These are phyloP conservation scores for Gryon sp. DNA, from an alignment of 1,140 invertebrate genomes.

Conservation along the genomic window DNA sequence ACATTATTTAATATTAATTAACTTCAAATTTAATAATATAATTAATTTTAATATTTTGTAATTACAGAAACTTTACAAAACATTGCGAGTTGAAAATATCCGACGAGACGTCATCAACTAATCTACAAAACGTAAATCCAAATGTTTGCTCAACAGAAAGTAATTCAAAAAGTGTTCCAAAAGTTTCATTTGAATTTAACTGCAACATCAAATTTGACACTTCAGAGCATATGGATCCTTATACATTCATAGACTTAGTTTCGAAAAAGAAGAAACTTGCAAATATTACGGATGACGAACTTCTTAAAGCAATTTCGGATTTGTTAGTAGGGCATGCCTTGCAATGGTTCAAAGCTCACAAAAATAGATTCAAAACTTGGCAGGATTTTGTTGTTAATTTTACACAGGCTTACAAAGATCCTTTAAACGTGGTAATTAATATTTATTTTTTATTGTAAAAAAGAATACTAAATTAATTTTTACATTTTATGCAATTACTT, in stretches of 20 bases:
- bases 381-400: constrained; percentile 22
- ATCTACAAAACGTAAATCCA: no score
- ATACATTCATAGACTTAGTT: constrained; percentile 7
- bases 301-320: not conserved
- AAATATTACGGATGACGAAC: not conserved
- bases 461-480: no score
- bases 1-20: no score
- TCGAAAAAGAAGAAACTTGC: not conserved
- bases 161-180: no score
- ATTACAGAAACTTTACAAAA: no score
- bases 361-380: constrained; percentile 3
- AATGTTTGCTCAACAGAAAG: no score
- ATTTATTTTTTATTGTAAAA: not conserved
- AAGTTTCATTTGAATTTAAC: not conserved
- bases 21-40: no score
- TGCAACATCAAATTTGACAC: constrained; percentile 9
- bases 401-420: constrained; percentile 4
- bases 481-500: not conserved
- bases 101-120: no score
- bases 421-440: not conserved
- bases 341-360: constrained; percentile 4
- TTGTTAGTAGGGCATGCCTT: constrained; percentile 12
- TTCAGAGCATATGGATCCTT: not conserved
- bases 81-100: no score
- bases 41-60: no score